Conservation (phyloP, 2,888 invertebrate genomes). For the Hirtodrosophila cameraria region DNA sequence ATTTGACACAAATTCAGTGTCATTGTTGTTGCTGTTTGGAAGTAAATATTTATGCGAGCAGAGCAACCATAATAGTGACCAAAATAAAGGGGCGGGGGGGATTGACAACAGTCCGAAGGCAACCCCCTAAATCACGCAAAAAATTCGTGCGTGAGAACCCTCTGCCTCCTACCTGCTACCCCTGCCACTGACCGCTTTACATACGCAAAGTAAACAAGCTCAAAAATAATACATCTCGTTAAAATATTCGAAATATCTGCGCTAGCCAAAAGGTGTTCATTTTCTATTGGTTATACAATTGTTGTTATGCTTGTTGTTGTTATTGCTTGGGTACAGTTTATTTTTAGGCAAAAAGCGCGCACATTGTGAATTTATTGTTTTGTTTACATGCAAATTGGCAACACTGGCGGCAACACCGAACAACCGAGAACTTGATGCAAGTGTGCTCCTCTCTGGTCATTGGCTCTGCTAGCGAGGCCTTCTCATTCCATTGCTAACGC, state of each 20-base stretch:
- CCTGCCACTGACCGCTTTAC: slow-evolving; percentile 15
- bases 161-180: neutral
- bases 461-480: slow-evolving; percentile 40
- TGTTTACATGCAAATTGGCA: slow-evolving; percentile 72
- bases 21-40: slow-evolving; percentile 37
- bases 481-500: neutral
- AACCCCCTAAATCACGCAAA: slow-evolving; percentile 64
- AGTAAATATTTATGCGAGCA: slow-evolving; percentile 63
- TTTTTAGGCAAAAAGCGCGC: slow-evolving; percentile 59
- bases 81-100: neutral
- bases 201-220: slow-evolving; percentile 48
- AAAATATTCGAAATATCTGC: slow-evolving; percentile 59
- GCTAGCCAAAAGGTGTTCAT: slow-evolving; percentile 60
- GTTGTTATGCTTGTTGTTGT: slow-evolving; percentile 28
- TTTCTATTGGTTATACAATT: slow-evolving; percentile 44
- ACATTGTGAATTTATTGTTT: slow-evolving; percentile 72
- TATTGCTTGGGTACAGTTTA: slow-evolving; percentile 28
- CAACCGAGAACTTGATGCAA: slow-evolving; percentile 29
- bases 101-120: slow-evolving; percentile 2
- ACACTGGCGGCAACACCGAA: slow-evolving; percentile 36
- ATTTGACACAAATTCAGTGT: slow-evolving; percentile 72
- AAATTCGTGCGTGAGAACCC: slow-evolving; percentile 35
- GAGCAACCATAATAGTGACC: slow-evolving; percentile 39
- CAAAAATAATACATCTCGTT: slow-evolving; percentile 54
- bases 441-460: slow-evolving; percentile 49